Conservation (phyloP, 1,140 invertebrate species). For the Octopus sinensis region DNA sequence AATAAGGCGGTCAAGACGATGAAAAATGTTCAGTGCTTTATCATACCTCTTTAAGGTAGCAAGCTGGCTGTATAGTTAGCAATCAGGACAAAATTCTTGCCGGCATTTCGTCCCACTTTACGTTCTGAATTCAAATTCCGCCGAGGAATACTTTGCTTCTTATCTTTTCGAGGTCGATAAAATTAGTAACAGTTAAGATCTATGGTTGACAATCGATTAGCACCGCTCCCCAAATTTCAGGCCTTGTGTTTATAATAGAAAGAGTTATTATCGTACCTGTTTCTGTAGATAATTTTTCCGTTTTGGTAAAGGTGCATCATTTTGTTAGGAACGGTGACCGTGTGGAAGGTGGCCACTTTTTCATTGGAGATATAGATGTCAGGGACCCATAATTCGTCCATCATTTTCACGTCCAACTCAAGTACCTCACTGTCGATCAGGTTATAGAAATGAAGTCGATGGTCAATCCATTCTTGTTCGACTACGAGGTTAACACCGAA, state of each 20-base stretch:
- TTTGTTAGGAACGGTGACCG: conserved; percentile 64
- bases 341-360: conserved; percentile 60
- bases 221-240: not conserved
- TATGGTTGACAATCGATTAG: no score
- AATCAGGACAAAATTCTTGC: no score
- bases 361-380: conserved; percentile 62
- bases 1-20: no score
- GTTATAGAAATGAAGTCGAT: conserved; percentile 37
- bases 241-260: not conserved
- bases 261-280: conserved; percentile 26
- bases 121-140: no score
- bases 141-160: no score
- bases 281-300: conserved; percentile 53
- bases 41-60: no score
- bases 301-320: conserved; percentile 65
- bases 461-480: conserved; percentile 52
- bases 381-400: conserved; percentile 43
- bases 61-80: no score
- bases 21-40: no score
- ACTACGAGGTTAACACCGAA: conserved; percentile 53
- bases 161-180: no score
- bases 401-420: conserved; percentile 42
- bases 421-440: conserved; percentile 30
- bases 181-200: no score
- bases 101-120: no score